Evolutionary conservation across 2,797 vertebrate species (phyloP).

Genomic region (Cottoperca gobio): DNA sequence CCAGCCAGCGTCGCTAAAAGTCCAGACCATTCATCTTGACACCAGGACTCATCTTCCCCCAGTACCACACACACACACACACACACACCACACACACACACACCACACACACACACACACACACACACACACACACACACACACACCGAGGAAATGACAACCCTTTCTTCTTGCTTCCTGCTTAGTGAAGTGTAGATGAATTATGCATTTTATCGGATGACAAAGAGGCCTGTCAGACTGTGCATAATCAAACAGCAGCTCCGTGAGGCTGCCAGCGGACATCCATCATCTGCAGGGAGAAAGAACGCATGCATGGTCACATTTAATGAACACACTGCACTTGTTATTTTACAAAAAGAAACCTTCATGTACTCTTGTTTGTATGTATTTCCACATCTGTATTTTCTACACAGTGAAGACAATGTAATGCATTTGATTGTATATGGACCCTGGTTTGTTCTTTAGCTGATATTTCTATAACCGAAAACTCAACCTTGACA

Average conservation of each 20-base stretch:
- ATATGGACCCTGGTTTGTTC: not conserved
- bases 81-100: slow-evolving; percentile 20
- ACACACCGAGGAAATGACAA: slow-evolving; percentile 37
- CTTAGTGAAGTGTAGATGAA: slow-evolving; percentile 70
- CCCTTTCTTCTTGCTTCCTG: slow-evolving; percentile 49
- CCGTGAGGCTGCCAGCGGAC: slow-evolving; percentile 38
- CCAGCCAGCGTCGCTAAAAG: slow-evolving; percentile 25
- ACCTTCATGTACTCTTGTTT: not conserved
- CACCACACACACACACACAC: slow-evolving; percentile 18
- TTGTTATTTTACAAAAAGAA: too few relatives aligned
- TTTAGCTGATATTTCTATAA: not conserved
- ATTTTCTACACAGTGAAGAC: not conserved
- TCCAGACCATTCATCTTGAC: slow-evolving; percentile 62
- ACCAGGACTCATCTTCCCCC: slow-evolving; percentile 22
- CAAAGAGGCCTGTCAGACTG: slow-evolving; percentile 67
- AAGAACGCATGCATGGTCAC: not conserved
- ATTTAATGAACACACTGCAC: not conserved
- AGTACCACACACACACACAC: slow-evolving; percentile 17
- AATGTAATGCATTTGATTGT: not conserved
- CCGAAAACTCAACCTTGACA: not conserved
- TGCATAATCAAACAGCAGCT: slow-evolving; percentile 66
- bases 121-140: slow-evolving; percentile 29
- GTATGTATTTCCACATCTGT: not conserved
- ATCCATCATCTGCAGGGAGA: slow-evolving; percentile 52
- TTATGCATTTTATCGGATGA: slow-evolving; percentile 74